phyloP scores from a whole-genome alignment of 2,797 vertebrate genomes.

The Loris lydekkerianus region DNA sequence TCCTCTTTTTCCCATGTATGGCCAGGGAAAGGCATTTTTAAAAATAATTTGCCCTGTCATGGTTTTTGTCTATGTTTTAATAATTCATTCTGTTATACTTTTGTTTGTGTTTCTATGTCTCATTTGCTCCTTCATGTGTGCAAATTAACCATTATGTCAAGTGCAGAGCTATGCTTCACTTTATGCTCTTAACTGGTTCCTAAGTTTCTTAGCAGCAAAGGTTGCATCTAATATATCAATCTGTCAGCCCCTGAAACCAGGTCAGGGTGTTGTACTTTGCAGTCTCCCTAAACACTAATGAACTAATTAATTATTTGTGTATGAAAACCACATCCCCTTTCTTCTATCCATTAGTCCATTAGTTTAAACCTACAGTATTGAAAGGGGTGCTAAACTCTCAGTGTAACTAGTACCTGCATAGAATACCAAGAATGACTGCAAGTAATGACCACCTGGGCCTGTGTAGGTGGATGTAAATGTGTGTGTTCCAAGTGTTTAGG shows the following conservation, averaged over 20 bases:
- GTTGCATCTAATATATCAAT: not conserved
- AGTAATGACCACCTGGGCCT: not conserved
- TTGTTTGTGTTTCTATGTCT: not conserved
- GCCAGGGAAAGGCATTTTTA: not conserved
- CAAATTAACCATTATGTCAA: not conserved
- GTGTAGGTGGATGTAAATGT: not conserved
- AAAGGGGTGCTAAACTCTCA: not conserved
- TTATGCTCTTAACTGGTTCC: not conserved
- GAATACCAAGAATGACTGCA: not conserved
- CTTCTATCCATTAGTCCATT: not conserved
- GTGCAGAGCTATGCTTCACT: not conserved
- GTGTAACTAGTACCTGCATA: not conserved
- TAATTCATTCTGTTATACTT: not conserved
- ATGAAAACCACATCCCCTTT: not conserved
- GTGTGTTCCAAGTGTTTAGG: not conserved
- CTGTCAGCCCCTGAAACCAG: not conserved
- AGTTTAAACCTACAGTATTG: not conserved
- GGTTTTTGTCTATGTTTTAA: not conserved
- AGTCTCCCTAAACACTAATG: not conserved
- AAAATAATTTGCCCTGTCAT: not conserved
- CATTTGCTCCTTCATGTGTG: not conserved
- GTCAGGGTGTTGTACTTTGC: not conserved
- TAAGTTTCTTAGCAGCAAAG: not conserved
- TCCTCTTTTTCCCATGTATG: not conserved
- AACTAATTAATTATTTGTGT: slow-evolving; percentile 52